Percentiles rank a stretch among this genome's conserved stretches.
These are phyloP conservation scores for Exocentrus adspersus DNA, from an alignment of 2,888 invertebrate genomes.

Conservation along the genomic window DNA sequence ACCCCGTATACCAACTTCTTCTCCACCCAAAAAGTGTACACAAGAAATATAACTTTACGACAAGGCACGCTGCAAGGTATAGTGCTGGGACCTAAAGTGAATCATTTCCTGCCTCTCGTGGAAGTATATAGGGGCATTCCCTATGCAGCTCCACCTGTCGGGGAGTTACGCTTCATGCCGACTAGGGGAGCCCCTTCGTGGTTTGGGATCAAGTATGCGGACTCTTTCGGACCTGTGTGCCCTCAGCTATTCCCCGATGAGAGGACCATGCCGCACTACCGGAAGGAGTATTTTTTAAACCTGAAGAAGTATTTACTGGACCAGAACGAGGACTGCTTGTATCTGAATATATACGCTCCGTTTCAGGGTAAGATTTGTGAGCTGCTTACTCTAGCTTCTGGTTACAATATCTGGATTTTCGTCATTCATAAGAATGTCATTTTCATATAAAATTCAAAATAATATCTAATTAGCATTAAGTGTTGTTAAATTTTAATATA, in stretches of 20 bases:
- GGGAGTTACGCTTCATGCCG: conserved; percentile 69
- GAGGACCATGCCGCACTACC: conserved; percentile 72
- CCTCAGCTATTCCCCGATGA: conserved; percentile 82
- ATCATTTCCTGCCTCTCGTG: conserved; percentile 71
- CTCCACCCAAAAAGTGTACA: conserved; percentile 44
- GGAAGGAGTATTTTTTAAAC: conserved; percentile 76
- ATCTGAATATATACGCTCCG: conserved; percentile 92
- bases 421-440: too few relatives aligned
- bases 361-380: conserved; percentile 74
- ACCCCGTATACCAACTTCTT: conserved; percentile 25
- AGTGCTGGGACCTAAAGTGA: conserved; percentile 72
- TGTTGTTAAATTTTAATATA: too few relatives aligned
- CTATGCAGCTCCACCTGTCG: conserved; percentile 83
- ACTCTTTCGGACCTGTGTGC: conserved; percentile 83
- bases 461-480: too few relatives aligned
- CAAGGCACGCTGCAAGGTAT: conserved; percentile 77
- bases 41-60: conserved; percentile 64
- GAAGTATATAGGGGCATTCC: conserved; percentile 84
- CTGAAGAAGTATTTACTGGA: conserved; percentile 76
- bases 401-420: too few relatives aligned
- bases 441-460: too few relatives aligned
- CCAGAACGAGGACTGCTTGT: conserved; percentile 89
- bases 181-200: conserved; percentile 82
- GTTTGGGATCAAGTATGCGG: conserved; percentile 76
- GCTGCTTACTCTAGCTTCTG: too few relatives aligned